A percentile compares a stretch with the other conserved stretches of the same genome.
Evolutionary conservation across 2,797 vertebrate species (phyloP).

Genomic region (Neostethus bicornis): DNA sequence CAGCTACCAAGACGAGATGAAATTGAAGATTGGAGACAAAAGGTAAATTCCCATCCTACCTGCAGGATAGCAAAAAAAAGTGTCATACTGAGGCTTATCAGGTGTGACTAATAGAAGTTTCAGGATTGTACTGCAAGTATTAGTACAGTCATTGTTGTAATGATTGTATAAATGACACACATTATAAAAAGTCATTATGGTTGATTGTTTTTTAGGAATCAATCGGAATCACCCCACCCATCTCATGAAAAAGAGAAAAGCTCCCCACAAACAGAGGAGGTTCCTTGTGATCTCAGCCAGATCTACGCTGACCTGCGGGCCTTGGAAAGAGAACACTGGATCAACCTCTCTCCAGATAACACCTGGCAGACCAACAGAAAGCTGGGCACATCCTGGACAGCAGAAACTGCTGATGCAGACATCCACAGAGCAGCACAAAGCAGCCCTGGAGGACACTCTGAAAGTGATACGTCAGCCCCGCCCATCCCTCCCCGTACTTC

Average conservation of each 20-base stretch:
- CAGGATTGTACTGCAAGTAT: not conserved
- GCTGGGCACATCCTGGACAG: constrained; percentile 53
- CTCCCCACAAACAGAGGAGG: constrained; percentile 62
- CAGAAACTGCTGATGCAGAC: constrained; percentile 49
- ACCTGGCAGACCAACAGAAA: constrained; percentile 57
- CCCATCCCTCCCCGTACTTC: constrained; percentile 89
- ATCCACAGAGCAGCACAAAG: constrained; percentile 58
- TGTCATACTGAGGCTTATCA: not conserved
- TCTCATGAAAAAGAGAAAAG: constrained; percentile 70
- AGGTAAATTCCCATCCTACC: constrained; percentile 79
- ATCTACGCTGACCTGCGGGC: constrained; percentile 76
- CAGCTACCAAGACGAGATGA: constrained; percentile 95
- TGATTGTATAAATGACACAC: too few species aligned
- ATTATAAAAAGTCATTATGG: not conserved
- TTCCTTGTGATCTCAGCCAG: constrained; percentile 64
- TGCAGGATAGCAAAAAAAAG: constrained; percentile 5
- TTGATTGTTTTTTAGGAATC: constrained; percentile 65
- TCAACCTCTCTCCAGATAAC: constrained; percentile 68
- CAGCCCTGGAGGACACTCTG: constrained; percentile 30
- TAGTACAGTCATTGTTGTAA: not conserved
- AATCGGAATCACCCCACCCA: constrained; percentile 63
- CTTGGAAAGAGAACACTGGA: constrained; percentile 81
- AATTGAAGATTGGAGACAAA: constrained; percentile 83
- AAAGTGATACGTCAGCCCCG: constrained; percentile 75
- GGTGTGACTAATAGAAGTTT: too few species aligned